phyloP scores from a whole-genome alignment of 2,113 vertebrate species.

The Lagenorhynchus albirostris region DNA sequence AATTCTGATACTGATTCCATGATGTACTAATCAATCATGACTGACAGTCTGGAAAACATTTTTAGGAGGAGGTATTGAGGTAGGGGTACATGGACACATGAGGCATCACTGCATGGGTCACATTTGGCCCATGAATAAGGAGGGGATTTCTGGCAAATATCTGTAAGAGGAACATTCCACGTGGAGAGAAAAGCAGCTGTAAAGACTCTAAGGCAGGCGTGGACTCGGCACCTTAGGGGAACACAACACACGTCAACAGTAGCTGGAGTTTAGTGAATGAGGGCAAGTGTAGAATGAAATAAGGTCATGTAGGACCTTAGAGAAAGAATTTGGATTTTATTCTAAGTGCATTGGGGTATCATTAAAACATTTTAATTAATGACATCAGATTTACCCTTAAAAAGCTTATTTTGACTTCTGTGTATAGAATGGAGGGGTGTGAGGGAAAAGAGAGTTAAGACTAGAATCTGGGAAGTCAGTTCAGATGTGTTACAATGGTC shows the following conservation, averaged over 20 bases:
- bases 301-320: background rate
- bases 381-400: background rate
- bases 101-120: fast-evolving
- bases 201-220: background rate
- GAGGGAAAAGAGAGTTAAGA: background rate
- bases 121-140: background rate
- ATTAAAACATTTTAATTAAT: background rate
- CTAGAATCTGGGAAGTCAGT: background rate
- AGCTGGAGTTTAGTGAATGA: background rate
- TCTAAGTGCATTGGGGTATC: background rate
- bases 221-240: fast-evolving
- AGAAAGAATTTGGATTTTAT: background rate
- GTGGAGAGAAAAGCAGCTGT: background rate
- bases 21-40: background rate
- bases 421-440: background rate
- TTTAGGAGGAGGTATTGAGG: background rate
- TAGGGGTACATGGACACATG: background rate
- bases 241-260: background rate
- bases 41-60: background rate
- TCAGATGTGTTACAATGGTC: background rate
- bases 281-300: background rate
- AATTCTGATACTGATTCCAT: background rate
- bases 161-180: background rate
- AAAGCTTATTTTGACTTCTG: background rate
- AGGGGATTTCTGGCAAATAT: background rate